Conservation (phyloP, 2,113 vertebrate genomes). For the Ptychochromis oligacanthus region DNA sequence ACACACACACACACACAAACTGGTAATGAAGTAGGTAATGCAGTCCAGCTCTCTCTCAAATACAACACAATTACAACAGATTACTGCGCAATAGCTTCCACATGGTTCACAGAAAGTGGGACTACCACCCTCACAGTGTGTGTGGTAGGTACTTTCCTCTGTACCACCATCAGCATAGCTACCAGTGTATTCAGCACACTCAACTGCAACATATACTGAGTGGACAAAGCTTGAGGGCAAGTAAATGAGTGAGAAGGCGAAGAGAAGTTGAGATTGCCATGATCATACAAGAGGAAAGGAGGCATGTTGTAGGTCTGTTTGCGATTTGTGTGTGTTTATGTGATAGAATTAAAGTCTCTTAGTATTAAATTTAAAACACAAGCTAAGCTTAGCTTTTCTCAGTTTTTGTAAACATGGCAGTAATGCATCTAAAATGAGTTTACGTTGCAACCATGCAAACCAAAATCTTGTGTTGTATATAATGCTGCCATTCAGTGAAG, state of each 20-base stretch:
- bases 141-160: conserved; percentile 59
- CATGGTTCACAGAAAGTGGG: conserved; percentile 72
- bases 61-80: conserved; percentile 75
- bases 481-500: not conserved
- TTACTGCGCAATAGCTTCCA: conserved; percentile 76
- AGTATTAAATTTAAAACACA: conserved; percentile 22
- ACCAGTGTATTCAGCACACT: conserved; percentile 3
- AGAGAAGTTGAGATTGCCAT: not conserved
- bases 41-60: conserved; percentile 65
- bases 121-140: conserved; percentile 61
- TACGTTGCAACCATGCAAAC: not conserved
- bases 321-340: not conserved
- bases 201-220: conserved; percentile 36
- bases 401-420: conserved; percentile 11
- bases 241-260: conserved; percentile 29
- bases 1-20: not conserved
- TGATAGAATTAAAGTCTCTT: not conserved
- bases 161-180: conserved; percentile 47
- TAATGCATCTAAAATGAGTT: not conserved
- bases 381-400: not conserved
- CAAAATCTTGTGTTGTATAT: not conserved
- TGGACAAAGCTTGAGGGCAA: conserved; percentile 45
- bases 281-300: not conserved
- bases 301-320: not conserved
- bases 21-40: conserved; percentile 68